A percentile compares a stretch with the other conserved stretches of the same genome.
Conservation (phyloP, 1,140 invertebrate species). For the Polypedilum vanderplanki region DNA sequence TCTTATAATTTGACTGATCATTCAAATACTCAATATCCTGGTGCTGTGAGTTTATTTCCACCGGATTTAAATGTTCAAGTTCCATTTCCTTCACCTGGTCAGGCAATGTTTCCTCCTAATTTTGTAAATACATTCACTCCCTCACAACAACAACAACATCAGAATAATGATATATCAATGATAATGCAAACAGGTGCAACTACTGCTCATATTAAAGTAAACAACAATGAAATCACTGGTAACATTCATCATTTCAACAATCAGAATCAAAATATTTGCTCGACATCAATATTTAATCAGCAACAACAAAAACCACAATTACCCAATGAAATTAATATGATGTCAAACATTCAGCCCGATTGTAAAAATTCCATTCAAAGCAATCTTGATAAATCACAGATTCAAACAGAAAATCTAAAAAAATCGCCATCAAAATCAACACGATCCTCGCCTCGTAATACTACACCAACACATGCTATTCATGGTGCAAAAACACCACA, state of each 20-base stretch:
- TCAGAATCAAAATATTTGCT: neutral
- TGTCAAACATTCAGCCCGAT: constrained; percentile 50
- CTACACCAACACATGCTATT: constrained; percentile 43
- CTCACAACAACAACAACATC: constrained; percentile 34
- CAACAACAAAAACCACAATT: neutral
- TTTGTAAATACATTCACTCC: constrained; percentile 38
- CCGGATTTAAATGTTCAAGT: constrained; percentile 51
- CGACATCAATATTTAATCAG: neutral
- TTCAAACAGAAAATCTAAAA: constrained; percentile 30
- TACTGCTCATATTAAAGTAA: neutral
- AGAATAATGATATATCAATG: constrained; percentile 27
- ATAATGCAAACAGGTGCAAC: neutral
- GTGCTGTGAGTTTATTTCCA: constrained; percentile 54
- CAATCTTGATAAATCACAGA: constrained; percentile 33
- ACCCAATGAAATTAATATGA: constrained; percentile 37
- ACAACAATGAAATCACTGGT: neutral
- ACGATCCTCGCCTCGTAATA: constrained; percentile 42
- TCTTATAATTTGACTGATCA: neutral
- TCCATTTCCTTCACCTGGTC: constrained; percentile 55
- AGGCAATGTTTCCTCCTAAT: constrained; percentile 54
- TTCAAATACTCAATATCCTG: constrained; percentile 44
- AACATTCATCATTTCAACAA: neutral
- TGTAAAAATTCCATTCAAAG: constrained; percentile 39
- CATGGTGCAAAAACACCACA: constrained; percentile 53
- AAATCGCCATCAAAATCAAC: constrained; percentile 41